Conservation (phyloP, 2,888 invertebrate genomes). For the Melanostoma mellinum region DNA sequence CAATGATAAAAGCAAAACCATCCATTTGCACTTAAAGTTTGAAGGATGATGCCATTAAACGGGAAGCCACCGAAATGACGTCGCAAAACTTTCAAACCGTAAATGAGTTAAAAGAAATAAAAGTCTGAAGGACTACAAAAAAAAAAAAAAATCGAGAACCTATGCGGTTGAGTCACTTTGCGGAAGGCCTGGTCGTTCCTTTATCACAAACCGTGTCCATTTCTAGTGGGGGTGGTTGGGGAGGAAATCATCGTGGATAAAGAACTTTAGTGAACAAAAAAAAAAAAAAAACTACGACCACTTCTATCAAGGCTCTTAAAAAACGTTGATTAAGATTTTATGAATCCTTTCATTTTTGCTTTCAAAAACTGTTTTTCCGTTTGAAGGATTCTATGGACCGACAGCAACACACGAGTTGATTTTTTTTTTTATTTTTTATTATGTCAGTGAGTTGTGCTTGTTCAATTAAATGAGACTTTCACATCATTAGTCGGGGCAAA, state of each 20-base stretch:
- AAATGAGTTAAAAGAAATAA: neutral
- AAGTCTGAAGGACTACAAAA: neutral
- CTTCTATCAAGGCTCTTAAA: constrained; percentile 26
- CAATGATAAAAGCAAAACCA: constrained; percentile 50
- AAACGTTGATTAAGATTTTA: constrained; percentile 43
- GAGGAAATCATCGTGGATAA: constrained; percentile 32
- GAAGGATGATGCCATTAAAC: constrained; percentile 36
- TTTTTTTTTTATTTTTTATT: constrained; percentile 45
- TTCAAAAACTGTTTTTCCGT: neutral
- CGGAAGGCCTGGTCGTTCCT: constrained; percentile 1
- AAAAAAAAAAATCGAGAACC: constrained; percentile 27
- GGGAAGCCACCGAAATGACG: constrained; percentile 25
- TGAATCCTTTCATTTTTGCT: constrained; percentile 40
- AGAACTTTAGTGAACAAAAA: constrained; percentile 20
- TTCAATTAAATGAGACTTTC: constrained; percentile 57
- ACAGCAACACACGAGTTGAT: neutral
- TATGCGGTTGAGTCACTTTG: constrained; percentile 33
- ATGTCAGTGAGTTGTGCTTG: neutral
- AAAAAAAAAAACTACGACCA: constrained; percentile 12
- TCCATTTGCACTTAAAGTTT: constrained; percentile 47
- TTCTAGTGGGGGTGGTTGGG: neutral
- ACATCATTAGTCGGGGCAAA: constrained; percentile 58
- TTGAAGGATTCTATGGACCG: neutral
- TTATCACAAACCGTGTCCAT: constrained; percentile 11
- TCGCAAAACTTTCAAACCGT: constrained; percentile 35